Evolutionary conservation across 2,888 invertebrate genomes (phyloP).

Genomic region (Alentia gelatinosa): DNA sequence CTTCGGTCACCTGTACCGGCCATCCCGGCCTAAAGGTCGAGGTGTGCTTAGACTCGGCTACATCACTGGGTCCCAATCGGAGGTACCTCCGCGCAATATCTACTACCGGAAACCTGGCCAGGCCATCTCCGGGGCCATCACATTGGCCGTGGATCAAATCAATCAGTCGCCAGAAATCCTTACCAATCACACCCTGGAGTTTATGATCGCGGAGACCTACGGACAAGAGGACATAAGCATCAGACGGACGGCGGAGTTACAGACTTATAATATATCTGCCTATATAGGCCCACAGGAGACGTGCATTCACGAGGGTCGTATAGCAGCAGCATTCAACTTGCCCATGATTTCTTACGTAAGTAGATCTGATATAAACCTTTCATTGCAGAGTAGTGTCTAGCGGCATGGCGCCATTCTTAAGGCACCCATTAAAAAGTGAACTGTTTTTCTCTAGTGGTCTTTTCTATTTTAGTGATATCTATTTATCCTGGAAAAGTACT

Average conservation of each 20-base stretch:
- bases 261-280: conserved; percentile 92
- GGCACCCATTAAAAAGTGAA: too few species aligned
- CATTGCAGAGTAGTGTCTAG: too few species aligned
- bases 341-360: conserved; percentile 98
- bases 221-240: conserved; percentile 94
- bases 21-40: neutral
- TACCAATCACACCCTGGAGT: conserved; percentile 88
- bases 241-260: conserved; percentile 87
- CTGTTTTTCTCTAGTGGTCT: neutral
- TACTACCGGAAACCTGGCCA: conserved; percentile 63
- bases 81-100: conserved; percentile 29
- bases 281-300: conserved; percentile 95
- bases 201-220: conserved; percentile 93
- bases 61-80: conserved; percentile 59
- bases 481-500: too few species aligned
- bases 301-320: conserved; percentile 93
- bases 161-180: conserved; percentile 77
- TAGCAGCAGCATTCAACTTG: conserved; percentile 95
- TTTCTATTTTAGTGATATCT: too few species aligned
- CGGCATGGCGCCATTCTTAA: too few species aligned
- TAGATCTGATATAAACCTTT: too few species aligned
- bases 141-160: conserved; percentile 91
- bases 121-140: conserved; percentile 88
- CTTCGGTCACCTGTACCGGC: neutral
- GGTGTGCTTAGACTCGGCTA: conserved; percentile 56